These are phyloP conservation scores for Calephelis perditalis DNA, from an alignment of 2,888 invertebrate species.

Conservation along the genomic window DNA sequence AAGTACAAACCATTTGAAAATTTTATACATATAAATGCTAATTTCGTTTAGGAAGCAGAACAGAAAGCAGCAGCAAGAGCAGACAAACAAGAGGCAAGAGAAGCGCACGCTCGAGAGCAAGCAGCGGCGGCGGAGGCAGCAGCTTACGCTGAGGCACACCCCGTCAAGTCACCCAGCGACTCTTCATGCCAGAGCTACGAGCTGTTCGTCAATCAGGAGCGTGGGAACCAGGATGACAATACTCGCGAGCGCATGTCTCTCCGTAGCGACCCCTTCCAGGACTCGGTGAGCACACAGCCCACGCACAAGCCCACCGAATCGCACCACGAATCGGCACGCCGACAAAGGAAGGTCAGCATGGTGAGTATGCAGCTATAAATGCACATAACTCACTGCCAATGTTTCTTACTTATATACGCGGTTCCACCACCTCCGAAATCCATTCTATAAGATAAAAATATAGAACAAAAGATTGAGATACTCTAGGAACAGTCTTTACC, in stretches of 20 bases:
- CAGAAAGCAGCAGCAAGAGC: constrained; percentile 86
- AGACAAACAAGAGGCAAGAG: constrained; percentile 79
- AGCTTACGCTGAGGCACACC: constrained; percentile 78
- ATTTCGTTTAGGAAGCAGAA: constrained; percentile 84
- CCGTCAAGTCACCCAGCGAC: constrained; percentile 93
- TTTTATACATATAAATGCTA: too few relatives aligned
- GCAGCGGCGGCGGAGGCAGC: constrained; percentile 82
- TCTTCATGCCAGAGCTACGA: constrained; percentile 96
- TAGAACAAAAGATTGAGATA: too few relatives aligned
- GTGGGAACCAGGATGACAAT: constrained; percentile 92
- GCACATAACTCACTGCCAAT: constrained; percentile 53
- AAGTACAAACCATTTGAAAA: too few relatives aligned
- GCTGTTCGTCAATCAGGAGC: constrained; percentile 92
- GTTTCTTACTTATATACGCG: constrained; percentile 37
- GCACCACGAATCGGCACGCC: constrained; percentile 71
- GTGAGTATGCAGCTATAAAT: constrained; percentile 81
- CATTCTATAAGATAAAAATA: too few relatives aligned
- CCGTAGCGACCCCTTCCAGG: constrained; percentile 90
- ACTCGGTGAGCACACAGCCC: constrained; percentile 91
- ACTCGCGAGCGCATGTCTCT: constrained; percentile 95
- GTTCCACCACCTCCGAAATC: too few relatives aligned
- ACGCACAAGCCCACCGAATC: constrained; percentile 79
- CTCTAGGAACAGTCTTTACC: too few relatives aligned
- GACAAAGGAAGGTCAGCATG: constrained; percentile 93
- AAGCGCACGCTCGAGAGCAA: constrained; percentile 79